These are phyloP conservation scores for Baronia brevicornis DNA, from an alignment of 2,888 invertebrate genomes.

Conservation along the genomic window DNA sequence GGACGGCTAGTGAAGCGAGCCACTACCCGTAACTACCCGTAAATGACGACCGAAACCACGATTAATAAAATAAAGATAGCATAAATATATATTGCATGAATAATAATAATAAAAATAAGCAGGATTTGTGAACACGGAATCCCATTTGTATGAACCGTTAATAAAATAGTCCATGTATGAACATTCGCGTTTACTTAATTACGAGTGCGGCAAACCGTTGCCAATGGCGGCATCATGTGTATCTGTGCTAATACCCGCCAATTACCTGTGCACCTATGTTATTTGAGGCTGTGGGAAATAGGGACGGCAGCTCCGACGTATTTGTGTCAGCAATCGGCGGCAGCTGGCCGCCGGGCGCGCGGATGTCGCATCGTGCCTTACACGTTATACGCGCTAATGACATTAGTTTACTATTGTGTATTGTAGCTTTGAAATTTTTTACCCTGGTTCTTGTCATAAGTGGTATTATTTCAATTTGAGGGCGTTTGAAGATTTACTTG, in stretches of 20 bases:
- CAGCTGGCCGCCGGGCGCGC: constrained; percentile 6
- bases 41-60: no score
- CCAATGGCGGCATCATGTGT: constrained; percentile 32
- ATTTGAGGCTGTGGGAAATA: constrained; percentile 46
- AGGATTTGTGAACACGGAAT: no score
- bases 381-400: constrained; percentile 2
- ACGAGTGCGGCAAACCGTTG: constrained; percentile 21
- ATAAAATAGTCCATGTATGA: no score
- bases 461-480: no score
- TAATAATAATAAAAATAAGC: no score
- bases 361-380: constrained; percentile 5
- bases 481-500: no score
- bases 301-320: constrained; percentile 28
- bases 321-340: constrained; percentile 21
- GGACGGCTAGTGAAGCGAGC: no score
- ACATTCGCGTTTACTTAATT: constrained; percentile 20
- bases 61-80: no score
- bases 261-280: constrained; percentile 20
- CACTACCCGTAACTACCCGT: no score
- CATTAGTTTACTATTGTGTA: neutral
- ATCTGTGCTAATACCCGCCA: constrained; percentile 33
- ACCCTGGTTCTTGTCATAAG: no score
- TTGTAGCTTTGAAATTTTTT: neutral
- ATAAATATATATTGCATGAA: no score
- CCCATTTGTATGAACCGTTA: no score